Base-by-base conservation (phyloP, 2,113 vertebrate genomes). In the Cryptoleucopteryx plumbea region DNA sequence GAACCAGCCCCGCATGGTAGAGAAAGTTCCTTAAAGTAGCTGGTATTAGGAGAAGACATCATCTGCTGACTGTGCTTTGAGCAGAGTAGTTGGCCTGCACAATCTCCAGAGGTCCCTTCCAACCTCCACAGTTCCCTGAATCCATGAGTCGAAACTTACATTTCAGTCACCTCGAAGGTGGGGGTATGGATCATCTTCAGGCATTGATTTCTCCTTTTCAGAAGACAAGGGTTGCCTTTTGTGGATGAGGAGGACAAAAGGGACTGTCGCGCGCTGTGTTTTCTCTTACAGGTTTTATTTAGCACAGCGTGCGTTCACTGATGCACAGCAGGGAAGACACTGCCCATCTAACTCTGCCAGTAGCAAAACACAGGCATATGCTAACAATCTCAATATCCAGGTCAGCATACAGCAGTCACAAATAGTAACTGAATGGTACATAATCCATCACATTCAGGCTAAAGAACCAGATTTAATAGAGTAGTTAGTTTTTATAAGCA, bases 401-500 rank as follows among this genome's bases (percentile, higher is more conserved):
- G 55, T 89, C 75, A 81, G 43, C 32, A 70, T 14, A 12, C 9
- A 96, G 20, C 36, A 83, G 32, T 82, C 77, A 63, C 47, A 88
- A 94, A 84, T 23, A 71, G 58, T 65, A 86, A 74, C 65, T 42
- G 38, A 86, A 63, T 52, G 84, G 61, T 71, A 85, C 29, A 45
- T 85, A 84, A 93, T 82, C 65, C 56, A 75, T 87, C 83, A 45
- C 48, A 80, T 68, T 79, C 50, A 82, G 45, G 5, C 36, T 85
- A 77, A 91, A 89, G 65, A 89, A 80, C 3, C 7, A 55, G 27
- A 53, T 94, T 92, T 95, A 89, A 87, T 61, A 73, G 43, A 3
- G 1, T 59, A 84, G 66, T 74, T 94, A 79, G 36, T 34, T 95
- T 96, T 96, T 94, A 94, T 77, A 85, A 87, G 81, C 61, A 75